phyloP scores from a whole-genome alignment of 1,140 invertebrate genomes.

The Drosophila equinoxialis region DNA sequence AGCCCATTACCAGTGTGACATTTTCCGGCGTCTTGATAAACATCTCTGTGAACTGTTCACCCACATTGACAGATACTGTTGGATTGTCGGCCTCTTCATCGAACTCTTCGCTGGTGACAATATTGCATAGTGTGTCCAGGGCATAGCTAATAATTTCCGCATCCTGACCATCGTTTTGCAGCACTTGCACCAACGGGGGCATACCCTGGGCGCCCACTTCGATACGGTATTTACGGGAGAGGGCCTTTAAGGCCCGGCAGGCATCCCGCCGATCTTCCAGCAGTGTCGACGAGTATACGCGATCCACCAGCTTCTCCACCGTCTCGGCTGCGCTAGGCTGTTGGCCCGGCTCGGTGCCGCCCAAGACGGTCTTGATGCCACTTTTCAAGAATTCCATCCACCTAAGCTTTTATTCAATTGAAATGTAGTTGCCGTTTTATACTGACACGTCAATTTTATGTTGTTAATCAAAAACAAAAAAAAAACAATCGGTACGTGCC shows the following conservation, averaged over 20 bases:
- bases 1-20: constrained; percentile 91
- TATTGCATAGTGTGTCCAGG: constrained; percentile 95
- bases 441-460: constrained; percentile 57
- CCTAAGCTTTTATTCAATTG: constrained; percentile 11
- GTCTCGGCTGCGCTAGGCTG: constrained; percentile 93
- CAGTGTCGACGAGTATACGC: constrained; percentile 95
- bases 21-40: constrained; percentile 97
- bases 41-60: constrained; percentile 99
- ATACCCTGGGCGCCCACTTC: constrained; percentile 98
- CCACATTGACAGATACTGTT: constrained; percentile 87
- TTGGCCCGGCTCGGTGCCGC: constrained; percentile 89
- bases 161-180: constrained; percentile 93
- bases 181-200: constrained; percentile 89
- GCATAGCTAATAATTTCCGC: constrained; percentile 96
- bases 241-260: constrained; percentile 95
- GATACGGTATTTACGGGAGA: constrained; percentile 96
- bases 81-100: constrained; percentile 90
- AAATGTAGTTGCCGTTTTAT: not conserved
- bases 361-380: constrained; percentile 94
- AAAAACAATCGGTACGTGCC: constrained; percentile 6
- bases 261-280: constrained; percentile 98
- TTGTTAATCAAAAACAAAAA: constrained; percentile 16
- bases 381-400: constrained; percentile 94
- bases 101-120: constrained; percentile 92
- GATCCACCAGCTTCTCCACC: constrained; percentile 95